phyloP scores from a whole-genome alignment of 1,140 invertebrate species.

The Philotrypesis tridentata region DNA sequence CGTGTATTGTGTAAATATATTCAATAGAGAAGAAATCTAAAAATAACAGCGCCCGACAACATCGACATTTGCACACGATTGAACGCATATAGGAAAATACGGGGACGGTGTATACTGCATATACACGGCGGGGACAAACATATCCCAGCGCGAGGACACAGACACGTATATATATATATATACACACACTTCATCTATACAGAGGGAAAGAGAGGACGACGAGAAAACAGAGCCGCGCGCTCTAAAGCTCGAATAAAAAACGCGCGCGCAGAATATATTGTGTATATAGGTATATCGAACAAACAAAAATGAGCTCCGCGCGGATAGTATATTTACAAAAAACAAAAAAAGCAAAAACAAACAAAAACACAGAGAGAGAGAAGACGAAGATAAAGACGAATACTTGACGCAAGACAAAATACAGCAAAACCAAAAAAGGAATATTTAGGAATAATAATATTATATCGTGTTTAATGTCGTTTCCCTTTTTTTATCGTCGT shows the following conservation, averaged over 20 bases:
- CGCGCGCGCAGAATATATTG: not conserved
- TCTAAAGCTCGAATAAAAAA: not conserved
- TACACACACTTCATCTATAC: not conserved
- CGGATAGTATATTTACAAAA: not conserved
- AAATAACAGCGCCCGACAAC: not conserved
- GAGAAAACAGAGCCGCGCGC: not conserved
- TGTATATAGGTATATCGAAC: not conserved
- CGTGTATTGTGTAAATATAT: slow-evolving; percentile 38
- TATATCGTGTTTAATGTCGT: slow-evolving; percentile 31
- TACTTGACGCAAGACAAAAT: not conserved
- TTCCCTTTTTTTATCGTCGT: slow-evolving; percentile 20
- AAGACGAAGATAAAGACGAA: not conserved
- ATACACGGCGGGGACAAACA: slow-evolving; percentile 3
- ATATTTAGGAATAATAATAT: slow-evolving; percentile 16
- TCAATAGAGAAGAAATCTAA: slow-evolving; percentile 8
- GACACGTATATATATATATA: not conserved
- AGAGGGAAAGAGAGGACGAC: no score
- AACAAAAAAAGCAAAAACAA: not conserved
- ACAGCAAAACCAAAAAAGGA: not conserved
- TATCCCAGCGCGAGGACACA: not conserved
- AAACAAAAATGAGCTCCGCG: slow-evolving; percentile 13
- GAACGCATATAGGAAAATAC: slow-evolving; percentile 3
- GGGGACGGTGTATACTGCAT: not conserved
- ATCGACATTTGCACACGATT: slow-evolving; percentile 13
- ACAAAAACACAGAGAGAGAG: not conserved